These are phyloP conservation scores for Pipra filicauda DNA, from an alignment of 2,113 vertebrate genomes.

Conservation along the genomic window DNA sequence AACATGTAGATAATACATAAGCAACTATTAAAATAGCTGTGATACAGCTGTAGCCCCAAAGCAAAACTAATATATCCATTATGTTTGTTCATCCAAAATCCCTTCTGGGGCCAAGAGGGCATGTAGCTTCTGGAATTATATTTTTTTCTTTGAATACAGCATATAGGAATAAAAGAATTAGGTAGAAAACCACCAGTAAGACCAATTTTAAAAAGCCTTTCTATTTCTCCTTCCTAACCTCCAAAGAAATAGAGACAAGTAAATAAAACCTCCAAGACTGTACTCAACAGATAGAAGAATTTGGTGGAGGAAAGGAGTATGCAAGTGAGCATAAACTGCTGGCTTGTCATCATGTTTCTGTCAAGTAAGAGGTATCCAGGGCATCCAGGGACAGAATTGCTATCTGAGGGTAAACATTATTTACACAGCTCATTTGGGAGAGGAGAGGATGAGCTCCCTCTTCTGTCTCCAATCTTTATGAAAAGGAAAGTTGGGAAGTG, in stretches of 20 bases:
- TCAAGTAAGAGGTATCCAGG: not conserved
- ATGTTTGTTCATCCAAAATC: not conserved
- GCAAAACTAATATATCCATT: not conserved
- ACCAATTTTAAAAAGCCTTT: not conserved
- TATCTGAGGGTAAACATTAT: not conserved
- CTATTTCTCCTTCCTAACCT: not conserved
- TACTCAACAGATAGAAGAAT: not conserved
- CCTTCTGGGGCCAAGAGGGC: not conserved
- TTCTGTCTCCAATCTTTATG: not conserved
- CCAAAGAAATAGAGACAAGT: not conserved
- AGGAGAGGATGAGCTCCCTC: not conserved
- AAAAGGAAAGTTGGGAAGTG: not conserved
- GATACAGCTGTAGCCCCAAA: not conserved
- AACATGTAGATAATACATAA: not conserved
- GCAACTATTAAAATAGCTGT: not conserved
- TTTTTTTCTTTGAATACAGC: not conserved
- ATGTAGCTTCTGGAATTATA: not conserved
- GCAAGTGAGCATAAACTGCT: not conserved
- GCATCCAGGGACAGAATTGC: not conserved
- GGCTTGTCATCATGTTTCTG: not conserved
- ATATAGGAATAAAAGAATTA: not conserved
- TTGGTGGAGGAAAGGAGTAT: not conserved
- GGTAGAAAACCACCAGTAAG: not conserved
- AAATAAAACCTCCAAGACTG: not conserved
- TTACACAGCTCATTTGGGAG: not conserved